Conservation (phyloP, 2,888 invertebrate genomes). For the Melanostoma mellinum region DNA sequence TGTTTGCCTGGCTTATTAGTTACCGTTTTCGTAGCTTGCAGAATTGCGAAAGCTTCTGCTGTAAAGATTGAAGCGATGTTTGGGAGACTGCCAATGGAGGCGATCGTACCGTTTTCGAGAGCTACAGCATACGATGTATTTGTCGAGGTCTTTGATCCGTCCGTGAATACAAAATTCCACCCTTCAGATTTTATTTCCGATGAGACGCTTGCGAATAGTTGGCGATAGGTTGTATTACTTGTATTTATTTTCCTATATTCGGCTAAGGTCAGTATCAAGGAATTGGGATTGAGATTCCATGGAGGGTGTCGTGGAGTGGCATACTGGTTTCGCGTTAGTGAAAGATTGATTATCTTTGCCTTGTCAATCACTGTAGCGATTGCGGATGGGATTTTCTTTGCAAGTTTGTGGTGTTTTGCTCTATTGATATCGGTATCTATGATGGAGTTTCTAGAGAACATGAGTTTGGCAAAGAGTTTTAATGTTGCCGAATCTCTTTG, state of each 20-base stretch:
- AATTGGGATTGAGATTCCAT: slow-evolving; percentile 3
- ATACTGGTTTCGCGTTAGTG: not conserved
- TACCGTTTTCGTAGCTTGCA: too few species aligned
- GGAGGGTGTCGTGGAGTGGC: slow-evolving; percentile 1
- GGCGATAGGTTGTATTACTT: not conserved
- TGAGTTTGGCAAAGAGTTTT: slow-evolving; percentile 10
- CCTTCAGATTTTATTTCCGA: slow-evolving; percentile 19
- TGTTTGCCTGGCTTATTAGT: too few species aligned
- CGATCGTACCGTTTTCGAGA: not conserved
- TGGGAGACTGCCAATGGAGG: slow-evolving; percentile 2
- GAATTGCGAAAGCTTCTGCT: not conserved
- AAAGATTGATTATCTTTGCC: not conserved
- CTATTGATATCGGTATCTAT: slow-evolving; percentile 17
- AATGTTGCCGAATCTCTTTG: slow-evolving; percentile 1
- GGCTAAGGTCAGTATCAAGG: slow-evolving; percentile 4
- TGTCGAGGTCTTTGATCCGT: slow-evolving; percentile 16
- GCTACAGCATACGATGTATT: not conserved
- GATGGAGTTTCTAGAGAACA: slow-evolving; percentile 28
- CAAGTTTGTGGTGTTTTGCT: slow-evolving; percentile 1
- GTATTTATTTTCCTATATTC: slow-evolving; percentile 2
- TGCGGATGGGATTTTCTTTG: slow-evolving; percentile 10
- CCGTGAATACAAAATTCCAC: slow-evolving; percentile 16
- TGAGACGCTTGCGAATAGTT: slow-evolving; percentile 1
- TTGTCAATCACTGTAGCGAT: slow-evolving; percentile 11
- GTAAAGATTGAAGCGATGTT: not conserved